Conservation (phyloP, 2,888 invertebrate genomes). For the Ornithoptera alexandrae region DNA sequence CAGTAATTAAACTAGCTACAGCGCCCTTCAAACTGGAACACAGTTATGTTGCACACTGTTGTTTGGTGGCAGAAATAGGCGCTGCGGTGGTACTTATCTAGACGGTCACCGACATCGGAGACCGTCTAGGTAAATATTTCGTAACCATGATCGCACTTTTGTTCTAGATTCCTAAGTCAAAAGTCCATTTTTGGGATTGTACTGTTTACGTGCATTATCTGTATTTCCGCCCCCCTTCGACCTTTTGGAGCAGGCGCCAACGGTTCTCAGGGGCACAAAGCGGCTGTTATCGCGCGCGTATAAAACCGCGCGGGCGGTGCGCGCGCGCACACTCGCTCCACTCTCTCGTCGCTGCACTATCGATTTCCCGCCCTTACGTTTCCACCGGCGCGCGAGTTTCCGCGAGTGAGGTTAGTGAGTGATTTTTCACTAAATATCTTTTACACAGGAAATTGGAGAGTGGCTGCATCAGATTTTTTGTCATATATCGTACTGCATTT, state of each 20-base stretch:
- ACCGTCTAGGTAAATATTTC: not conserved
- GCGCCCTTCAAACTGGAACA: too few species aligned
- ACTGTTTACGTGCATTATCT: slow-evolving; percentile 32
- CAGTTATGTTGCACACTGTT: too few species aligned
- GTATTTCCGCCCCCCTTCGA: slow-evolving; percentile 38
- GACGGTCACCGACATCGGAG: too few species aligned
- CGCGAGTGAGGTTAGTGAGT: slow-evolving; percentile 70
- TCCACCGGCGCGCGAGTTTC: slow-evolving; percentile 62
- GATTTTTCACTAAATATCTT: slow-evolving; percentile 37
- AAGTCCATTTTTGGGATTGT: slow-evolving; percentile 27
- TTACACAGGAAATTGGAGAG: slow-evolving; percentile 29
- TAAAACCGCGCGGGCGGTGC: slow-evolving; percentile 59
- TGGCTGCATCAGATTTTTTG: slow-evolving; percentile 23
- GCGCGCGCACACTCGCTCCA: slow-evolving; percentile 73
- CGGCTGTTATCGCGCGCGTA: slow-evolving; percentile 61
- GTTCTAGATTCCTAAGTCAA: slow-evolving; percentile 17
- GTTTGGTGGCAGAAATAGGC: too few species aligned
- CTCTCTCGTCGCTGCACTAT: slow-evolving; percentile 59
- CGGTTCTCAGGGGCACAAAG: slow-evolving; percentile 38
- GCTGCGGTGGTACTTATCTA: too few species aligned
- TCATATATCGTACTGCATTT: slow-evolving; percentile 18
- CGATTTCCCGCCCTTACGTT: slow-evolving; percentile 62
- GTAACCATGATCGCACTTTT: slow-evolving; percentile 17
- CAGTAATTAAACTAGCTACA: too few species aligned
- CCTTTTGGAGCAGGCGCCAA: slow-evolving; percentile 35